phyloP scores from a whole-genome alignment of 2,113 vertebrate species.

The Galbula dea region DNA sequence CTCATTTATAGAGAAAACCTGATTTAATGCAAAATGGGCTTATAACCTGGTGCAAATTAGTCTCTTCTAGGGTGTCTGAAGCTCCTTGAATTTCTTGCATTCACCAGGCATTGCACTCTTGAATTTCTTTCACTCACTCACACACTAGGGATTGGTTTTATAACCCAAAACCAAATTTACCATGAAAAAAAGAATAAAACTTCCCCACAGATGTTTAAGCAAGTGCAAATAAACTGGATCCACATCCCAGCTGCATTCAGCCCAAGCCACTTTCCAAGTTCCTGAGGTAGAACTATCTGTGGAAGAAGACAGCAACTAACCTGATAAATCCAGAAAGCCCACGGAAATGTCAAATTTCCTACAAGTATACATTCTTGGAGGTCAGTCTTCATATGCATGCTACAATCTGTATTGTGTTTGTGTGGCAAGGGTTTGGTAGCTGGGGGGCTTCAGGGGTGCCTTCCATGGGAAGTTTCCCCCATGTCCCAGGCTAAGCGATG shows the following conservation, averaged over 20 bases:
- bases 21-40: constrained; percentile 52
- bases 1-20: constrained; percentile 44
- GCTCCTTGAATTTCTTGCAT: neutral
- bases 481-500: neutral
- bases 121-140: constrained; percentile 1
- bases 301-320: neutral
- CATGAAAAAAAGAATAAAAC: neutral
- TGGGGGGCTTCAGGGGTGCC: neutral
- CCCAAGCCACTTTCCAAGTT: accelerated
- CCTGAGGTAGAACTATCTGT: neutral
- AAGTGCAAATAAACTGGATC: neutral
- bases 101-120: too few species aligned
- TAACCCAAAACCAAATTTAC: neutral
- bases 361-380: neutral
- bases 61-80: constrained; percentile 7
- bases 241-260: neutral
- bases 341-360: neutral
- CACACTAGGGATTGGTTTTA: constrained; percentile 10
- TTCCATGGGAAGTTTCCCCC: neutral
- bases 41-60: neutral
- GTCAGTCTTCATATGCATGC: neutral
- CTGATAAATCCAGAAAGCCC: neutral
- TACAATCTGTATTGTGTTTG: neutral
- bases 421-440: neutral
- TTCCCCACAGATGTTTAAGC: neutral